These are phyloP conservation scores for Argyrosomus japonicus DNA, from an alignment of 2,113 vertebrate genomes.

Conservation along the genomic window DNA sequence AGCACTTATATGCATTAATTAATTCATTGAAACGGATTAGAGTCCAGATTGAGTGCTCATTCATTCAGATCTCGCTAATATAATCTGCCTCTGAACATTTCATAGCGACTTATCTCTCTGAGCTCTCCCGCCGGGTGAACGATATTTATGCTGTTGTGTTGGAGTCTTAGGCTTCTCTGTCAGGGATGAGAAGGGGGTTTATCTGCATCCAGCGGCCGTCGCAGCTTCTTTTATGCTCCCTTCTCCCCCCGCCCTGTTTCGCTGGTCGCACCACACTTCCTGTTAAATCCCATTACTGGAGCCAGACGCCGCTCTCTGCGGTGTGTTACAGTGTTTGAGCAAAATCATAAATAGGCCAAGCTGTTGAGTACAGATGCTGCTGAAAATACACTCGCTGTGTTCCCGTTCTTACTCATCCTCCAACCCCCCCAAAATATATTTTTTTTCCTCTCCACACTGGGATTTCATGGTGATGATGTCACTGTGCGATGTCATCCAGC, in stretches of 20 bases:
- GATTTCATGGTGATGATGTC: constrained; percentile 57
- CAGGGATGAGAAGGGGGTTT: constrained; percentile 53
- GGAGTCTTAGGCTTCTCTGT: constrained; percentile 63
- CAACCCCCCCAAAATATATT: constrained; percentile 12
- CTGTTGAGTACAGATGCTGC: constrained; percentile 70
- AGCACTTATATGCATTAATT: constrained; percentile 62
- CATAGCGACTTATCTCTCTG: constrained; percentile 71
- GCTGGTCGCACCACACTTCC: constrained; percentile 59
- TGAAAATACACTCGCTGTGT: constrained; percentile 56
- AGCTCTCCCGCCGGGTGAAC: constrained; percentile 63
- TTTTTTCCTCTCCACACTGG: not conserved
- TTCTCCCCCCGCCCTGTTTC: not conserved
- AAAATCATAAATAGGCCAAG: constrained; percentile 72
- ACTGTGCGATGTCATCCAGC: constrained; percentile 46
- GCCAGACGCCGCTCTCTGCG: constrained; percentile 46
- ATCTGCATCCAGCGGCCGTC: constrained; percentile 68
- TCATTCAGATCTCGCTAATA: constrained; percentile 75
- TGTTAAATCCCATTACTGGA: constrained; percentile 70
- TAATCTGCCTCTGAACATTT: constrained; percentile 79
- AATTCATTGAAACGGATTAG: constrained; percentile 76
- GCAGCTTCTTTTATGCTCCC: constrained; percentile 68
- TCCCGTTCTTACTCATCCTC: constrained; percentile 52
- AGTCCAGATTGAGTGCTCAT: constrained; percentile 69
- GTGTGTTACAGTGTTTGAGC: constrained; percentile 41
- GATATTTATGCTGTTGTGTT: constrained; percentile 68